Conservation (phyloP, 2,797 vertebrate species). For the Capromys pilorides region DNA sequence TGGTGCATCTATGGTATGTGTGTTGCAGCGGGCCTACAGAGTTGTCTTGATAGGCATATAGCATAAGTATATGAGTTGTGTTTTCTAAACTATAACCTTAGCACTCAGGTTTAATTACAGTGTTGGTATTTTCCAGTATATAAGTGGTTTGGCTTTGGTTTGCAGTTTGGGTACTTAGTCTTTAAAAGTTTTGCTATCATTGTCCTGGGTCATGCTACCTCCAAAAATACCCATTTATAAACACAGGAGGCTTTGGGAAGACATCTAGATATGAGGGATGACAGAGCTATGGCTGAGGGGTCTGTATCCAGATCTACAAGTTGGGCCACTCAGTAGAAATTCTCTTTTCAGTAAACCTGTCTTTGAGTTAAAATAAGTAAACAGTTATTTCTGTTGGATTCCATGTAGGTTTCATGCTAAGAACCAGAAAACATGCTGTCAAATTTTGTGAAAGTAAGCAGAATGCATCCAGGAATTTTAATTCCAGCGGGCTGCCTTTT, state of each 20-base stretch:
- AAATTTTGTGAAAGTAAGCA: neutral
- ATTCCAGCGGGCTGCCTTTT: neutral
- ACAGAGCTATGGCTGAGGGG: neutral
- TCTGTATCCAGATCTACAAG: neutral
- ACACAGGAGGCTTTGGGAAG: neutral
- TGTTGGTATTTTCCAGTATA: neutral
- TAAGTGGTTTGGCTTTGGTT: neutral
- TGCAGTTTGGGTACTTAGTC: neutral
- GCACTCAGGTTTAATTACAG: neutral
- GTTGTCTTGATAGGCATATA: neutral
- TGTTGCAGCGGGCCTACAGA: neutral
- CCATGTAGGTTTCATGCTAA: conserved; percentile 3
- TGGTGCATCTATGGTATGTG: neutral
- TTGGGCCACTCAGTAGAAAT: neutral
- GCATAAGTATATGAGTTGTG: neutral
- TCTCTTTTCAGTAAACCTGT: neutral
- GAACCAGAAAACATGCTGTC: neutral
- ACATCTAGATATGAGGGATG: neutral
- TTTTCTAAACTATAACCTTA: neutral
- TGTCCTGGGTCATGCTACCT: neutral
- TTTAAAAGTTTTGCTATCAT: neutral
- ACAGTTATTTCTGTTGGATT: neutral
- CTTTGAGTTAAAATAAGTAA: conserved; percentile 25
- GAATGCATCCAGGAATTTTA: neutral
- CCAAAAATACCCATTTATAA: neutral